Percentiles rank a stretch among this genome's conserved stretches.
These are phyloP conservation scores for Ypsolopha sequella DNA, from an alignment of 2,888 invertebrate species.

Conservation along the genomic window DNA sequence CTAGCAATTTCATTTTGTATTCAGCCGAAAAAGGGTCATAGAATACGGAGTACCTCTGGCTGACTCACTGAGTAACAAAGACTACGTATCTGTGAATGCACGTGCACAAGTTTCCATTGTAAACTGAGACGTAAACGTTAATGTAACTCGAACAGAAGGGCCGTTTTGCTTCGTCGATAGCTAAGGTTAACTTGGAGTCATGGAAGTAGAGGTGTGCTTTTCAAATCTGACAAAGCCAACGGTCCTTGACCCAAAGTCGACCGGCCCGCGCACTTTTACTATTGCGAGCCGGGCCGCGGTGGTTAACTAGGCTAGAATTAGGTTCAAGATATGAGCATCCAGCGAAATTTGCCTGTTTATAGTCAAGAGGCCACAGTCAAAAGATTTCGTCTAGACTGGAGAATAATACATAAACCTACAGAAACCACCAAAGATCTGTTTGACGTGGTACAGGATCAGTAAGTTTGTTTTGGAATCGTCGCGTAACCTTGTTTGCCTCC, in stretches of 20 bases:
- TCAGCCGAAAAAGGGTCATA: slow-evolving; percentile 1
- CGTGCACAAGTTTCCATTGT: neutral
- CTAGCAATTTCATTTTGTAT: slow-evolving; percentile 26
- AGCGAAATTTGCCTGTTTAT: no score
- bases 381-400: no score
- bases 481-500: no score
- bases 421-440: no score
- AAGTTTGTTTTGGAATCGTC: no score
- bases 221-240: slow-evolving; percentile 28
- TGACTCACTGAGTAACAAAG: neutral
- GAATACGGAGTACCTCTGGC: neutral
- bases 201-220: neutral
- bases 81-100: neutral
- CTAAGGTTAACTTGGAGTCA: neutral
- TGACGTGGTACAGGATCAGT: no score
- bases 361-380: no score
- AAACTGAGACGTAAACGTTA: neutral
- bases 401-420: no score
- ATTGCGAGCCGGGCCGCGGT: slow-evolving; percentile 22
- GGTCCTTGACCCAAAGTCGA: slow-evolving; percentile 47
- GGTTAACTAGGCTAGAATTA: no score
- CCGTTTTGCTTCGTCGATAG: no score
- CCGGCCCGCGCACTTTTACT: slow-evolving; percentile 44
- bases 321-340: no score
- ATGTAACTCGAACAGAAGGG: no score